Conservation (phyloP, 2,888 invertebrate genomes). For the Gerosis bhagava region DNA sequence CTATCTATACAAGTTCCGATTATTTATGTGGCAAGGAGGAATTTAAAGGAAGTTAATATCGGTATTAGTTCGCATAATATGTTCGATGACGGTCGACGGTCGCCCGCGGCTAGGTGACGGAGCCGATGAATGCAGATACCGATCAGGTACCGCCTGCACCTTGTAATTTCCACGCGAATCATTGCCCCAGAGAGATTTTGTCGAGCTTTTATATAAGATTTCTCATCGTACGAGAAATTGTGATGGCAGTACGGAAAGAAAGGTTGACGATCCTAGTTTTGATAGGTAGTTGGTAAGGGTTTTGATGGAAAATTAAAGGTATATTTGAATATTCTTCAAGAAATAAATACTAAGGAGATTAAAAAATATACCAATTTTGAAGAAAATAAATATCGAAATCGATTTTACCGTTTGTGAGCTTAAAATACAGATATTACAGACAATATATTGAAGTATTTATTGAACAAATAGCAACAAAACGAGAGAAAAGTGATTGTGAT, state of each 20-base stretch:
- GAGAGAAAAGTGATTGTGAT: no score
- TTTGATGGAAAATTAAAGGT: no score
- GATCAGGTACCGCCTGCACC: conserved; percentile 52
- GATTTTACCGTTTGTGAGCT: no score
- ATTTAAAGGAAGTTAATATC: conserved; percentile 49
- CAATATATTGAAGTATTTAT: no score
- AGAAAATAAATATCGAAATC: no score
- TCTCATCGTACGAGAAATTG: conserved; percentile 21
- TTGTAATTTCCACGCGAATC: conserved; percentile 55
- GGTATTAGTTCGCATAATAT: conserved; percentile 63
- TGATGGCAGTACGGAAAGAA: conserved; percentile 3
- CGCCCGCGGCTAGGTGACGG: conserved; percentile 68
- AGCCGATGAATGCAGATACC: conserved; percentile 63
- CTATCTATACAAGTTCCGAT: conserved; percentile 6
- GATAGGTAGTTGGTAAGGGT: no score
- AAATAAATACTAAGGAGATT: no score
- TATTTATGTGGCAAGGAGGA: conserved; percentile 21
- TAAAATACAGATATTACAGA: no score
- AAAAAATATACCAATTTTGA: no score
- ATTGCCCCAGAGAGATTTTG: conserved; percentile 25
- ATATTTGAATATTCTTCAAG: no score
- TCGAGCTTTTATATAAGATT: conserved; percentile 28
- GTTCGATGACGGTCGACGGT: conserved; percentile 56
- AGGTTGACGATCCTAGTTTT: neutral
- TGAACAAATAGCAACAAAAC: no score